Evolutionary conservation across 2,797 vertebrate genomes (phyloP).

Genomic region (Myripristis jacobus): DNA sequence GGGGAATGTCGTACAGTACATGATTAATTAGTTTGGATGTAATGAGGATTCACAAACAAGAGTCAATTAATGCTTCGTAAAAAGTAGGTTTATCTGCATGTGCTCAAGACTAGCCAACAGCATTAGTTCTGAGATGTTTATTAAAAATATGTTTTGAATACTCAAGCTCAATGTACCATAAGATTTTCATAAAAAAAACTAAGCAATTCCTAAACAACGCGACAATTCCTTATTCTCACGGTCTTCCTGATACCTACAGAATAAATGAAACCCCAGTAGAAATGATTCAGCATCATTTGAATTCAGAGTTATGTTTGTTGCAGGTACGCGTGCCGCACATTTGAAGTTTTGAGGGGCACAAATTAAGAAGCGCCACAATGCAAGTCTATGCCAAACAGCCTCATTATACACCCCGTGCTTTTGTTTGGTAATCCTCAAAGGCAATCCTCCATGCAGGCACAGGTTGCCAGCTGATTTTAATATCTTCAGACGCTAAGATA

Average conservation of each 20-base stretch:
- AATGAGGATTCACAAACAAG: constrained; percentile 30
- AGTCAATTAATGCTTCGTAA: constrained; percentile 5
- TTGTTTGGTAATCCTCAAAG: constrained; percentile 53
- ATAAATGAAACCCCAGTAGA: neutral
- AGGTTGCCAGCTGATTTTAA: constrained; percentile 52
- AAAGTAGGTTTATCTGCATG: neutral
- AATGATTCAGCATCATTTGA: constrained; percentile 36
- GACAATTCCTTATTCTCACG: neutral
- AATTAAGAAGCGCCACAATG: constrained; percentile 36
- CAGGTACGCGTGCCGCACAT: constrained; percentile 34
- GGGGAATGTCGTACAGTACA: constrained; percentile 6
- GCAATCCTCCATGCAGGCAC: constrained; percentile 29
- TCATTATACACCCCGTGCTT: constrained; percentile 55
- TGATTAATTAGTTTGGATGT: constrained; percentile 39
- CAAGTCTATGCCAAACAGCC: constrained; percentile 45
- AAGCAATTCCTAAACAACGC: neutral
- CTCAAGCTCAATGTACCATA: neutral
- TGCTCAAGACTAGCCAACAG: neutral
- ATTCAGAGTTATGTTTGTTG: constrained; percentile 24
- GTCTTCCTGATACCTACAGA: neutral
- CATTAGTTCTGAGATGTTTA: neutral
- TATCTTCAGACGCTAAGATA: constrained; percentile 39
- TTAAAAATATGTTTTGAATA: neutral
- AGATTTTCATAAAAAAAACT: neutral
- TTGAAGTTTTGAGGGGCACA: constrained; percentile 37